These are phyloP conservation scores for Terebella lapidaria DNA, from an alignment of 2,888 invertebrate species.

Conservation along the genomic window DNA sequence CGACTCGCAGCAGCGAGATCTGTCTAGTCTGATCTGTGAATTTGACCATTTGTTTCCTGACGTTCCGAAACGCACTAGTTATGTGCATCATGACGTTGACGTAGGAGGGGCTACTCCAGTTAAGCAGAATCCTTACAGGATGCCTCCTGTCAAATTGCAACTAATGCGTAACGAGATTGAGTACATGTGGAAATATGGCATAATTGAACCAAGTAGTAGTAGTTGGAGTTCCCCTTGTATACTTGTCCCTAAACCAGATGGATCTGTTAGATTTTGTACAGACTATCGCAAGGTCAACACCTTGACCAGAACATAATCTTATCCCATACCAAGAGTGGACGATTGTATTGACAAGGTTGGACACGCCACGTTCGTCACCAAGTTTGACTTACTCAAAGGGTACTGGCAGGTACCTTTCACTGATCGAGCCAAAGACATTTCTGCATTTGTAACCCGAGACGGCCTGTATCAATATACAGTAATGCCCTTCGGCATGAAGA, in stretches of 20 bases:
- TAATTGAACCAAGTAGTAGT: conserved; percentile 7
- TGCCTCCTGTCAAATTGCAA: too few relatives aligned
- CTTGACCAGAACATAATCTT: conserved; percentile 18
- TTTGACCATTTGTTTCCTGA: too few relatives aligned
- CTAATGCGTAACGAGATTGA: neutral
- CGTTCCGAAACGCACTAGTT: too few relatives aligned
- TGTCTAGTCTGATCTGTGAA: too few relatives aligned
- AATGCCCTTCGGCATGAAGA: neutral
- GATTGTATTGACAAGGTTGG: neutral
- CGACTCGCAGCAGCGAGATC: too few relatives aligned
- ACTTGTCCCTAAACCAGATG: too few relatives aligned
- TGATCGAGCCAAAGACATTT: neutral
- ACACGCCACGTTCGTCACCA: neutral
- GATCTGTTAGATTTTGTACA: conserved; percentile 20
- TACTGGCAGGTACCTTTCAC: neutral
- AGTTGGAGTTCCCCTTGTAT: conserved; percentile 15
- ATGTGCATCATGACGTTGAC: too few relatives aligned
- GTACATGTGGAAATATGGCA: conserved; percentile 3
- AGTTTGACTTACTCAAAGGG: neutral
- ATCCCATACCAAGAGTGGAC: conserved; percentile 19
- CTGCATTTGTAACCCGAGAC: neutral
- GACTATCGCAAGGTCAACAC: conserved; percentile 19
- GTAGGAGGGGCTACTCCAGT: too few relatives aligned
- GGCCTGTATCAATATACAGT: neutral
- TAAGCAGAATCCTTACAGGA: too few relatives aligned